Evolutionary conservation across 2,113 vertebrate species (phyloP).

Genomic region (Sphyrna mokarran): DNA sequence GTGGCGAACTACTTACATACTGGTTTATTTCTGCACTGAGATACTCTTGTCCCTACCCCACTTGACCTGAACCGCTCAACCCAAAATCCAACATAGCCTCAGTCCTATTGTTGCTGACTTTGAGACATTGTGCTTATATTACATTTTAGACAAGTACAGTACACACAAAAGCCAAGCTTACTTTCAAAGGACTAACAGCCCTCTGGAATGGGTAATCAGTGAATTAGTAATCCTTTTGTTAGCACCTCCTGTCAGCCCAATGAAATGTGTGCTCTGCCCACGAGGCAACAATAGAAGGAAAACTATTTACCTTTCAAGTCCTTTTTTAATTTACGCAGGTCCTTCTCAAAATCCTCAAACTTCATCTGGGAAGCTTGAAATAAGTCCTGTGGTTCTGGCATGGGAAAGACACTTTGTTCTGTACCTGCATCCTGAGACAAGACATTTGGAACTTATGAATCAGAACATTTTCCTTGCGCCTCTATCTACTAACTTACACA

Average conservation of each 20-base stretch:
- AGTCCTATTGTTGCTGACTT: no score
- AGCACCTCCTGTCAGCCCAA: neutral
- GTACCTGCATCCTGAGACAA: constrained; percentile 75
- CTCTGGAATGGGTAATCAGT: neutral
- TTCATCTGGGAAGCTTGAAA: constrained; percentile 94
- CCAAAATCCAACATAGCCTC: no score
- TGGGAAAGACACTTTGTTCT: constrained; percentile 80
- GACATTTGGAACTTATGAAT: neutral
- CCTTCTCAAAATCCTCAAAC: constrained; percentile 95
- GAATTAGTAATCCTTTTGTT: neutral
- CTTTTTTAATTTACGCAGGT: constrained; percentile 79
- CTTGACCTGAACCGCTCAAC: no score
- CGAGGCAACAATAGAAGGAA: constrained; percentile 22
- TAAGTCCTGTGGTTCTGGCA: constrained; percentile 93
- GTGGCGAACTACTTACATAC: no score
- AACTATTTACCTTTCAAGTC: constrained; percentile 75
- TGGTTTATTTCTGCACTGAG: no score
- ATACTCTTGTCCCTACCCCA: no score
- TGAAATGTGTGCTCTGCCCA: neutral
- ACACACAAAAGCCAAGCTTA: neutral
- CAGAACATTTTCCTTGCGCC: neutral
- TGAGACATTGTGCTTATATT: no score
- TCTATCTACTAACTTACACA: neutral
- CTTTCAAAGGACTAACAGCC: neutral
- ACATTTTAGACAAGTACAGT: neutral